A percentile compares a stretch with the other conserved stretches of the same genome.
Evolutionary conservation across 2,113 vertebrate species (phyloP).

Genomic region (Probosciger aterrimus): DNA sequence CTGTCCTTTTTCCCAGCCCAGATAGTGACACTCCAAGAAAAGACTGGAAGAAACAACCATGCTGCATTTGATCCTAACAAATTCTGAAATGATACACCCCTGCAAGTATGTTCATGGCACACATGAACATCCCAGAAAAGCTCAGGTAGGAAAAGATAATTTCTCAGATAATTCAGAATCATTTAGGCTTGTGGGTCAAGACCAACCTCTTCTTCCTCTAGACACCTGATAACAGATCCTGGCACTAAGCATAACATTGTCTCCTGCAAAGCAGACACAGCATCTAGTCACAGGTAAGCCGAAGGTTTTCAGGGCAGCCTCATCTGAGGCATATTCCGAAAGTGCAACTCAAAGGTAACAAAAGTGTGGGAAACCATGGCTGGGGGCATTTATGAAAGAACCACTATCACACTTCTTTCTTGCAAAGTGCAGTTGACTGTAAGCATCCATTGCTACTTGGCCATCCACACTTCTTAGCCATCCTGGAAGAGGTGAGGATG

Average conservation of each 20-base stretch:
- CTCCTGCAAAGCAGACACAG: not conserved
- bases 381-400: not conserved
- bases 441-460: not conserved
- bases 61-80: not conserved
- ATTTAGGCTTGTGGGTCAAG: not conserved
- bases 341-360: not conserved
- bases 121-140: not conserved
- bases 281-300: not conserved
- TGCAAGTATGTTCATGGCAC: not conserved
- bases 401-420: not conserved
- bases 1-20: not conserved
- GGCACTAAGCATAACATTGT: not conserved
- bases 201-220: not conserved
- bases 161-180: not conserved
- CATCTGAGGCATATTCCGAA: not conserved
- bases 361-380: not conserved
- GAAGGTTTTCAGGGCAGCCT: not conserved
- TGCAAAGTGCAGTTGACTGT: not conserved
- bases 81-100: not conserved
- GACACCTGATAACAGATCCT: not conserved
- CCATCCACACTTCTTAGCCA: not conserved
- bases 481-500: not conserved
- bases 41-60: not conserved
- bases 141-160: not conserved
- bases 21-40: not conserved